A percentile compares a stretch with the other conserved stretches of the same genome.
These are phyloP conservation scores for Planococcus citri DNA, from an alignment of 1,140 invertebrate species.

Conservation along the genomic window DNA sequence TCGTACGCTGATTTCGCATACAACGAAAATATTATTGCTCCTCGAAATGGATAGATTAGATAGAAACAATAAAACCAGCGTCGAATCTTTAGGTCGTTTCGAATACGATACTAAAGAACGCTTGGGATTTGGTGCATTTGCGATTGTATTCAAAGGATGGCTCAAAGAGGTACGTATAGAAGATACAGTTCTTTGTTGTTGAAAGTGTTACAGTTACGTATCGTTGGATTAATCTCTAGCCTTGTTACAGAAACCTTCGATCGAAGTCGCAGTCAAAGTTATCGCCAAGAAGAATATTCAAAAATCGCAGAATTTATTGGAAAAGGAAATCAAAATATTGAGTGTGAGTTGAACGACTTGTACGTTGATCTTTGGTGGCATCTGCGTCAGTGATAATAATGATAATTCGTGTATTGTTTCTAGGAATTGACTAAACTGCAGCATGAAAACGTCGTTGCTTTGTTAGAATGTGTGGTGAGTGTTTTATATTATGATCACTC, in stretches of 20 bases:
- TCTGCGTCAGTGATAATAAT: too few species aligned
- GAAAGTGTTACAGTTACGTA: constrained; percentile 17
- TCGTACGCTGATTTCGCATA: too few species aligned
- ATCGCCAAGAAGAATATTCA: constrained; percentile 95
- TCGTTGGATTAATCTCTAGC: constrained; percentile 23
- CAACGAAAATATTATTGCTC: too few species aligned
- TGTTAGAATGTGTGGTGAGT: constrained; percentile 63
- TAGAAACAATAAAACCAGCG: constrained; percentile 29
- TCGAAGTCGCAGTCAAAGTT: constrained; percentile 90
- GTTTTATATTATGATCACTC: neutral
- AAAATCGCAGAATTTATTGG: constrained; percentile 90
- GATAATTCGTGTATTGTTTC: too few species aligned
- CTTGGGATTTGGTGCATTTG: constrained; percentile 97
- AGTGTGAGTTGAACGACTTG: constrained; percentile 48
- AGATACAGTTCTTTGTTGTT: neutral
- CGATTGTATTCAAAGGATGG: constrained; percentile 94
- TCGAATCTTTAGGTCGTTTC: constrained; percentile 85
- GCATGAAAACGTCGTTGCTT: constrained; percentile 95
- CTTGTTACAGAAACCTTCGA: constrained; percentile 64
- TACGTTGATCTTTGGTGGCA: neutral
- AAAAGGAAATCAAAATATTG: constrained; percentile 97
- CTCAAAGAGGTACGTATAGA: constrained; percentile 67
- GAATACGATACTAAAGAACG: constrained; percentile 94
- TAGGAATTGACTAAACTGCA: constrained; percentile 89
- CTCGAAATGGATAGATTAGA: too few species aligned